Evolutionary conservation across 2,113 vertebrate genomes (phyloP).

Genomic region (Petrocephalus zakoni): DNA sequence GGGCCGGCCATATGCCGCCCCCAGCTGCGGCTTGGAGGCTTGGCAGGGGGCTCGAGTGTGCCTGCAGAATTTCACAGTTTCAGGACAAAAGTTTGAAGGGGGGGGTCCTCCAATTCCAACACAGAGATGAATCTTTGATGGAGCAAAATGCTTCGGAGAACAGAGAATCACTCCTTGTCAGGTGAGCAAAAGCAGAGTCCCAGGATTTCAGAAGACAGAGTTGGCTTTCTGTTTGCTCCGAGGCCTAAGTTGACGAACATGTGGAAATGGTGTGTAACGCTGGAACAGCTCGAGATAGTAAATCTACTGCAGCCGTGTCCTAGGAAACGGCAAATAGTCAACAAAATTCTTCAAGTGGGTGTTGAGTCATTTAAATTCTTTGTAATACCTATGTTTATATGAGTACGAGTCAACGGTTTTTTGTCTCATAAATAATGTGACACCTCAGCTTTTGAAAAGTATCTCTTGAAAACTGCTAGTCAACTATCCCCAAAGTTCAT

Average conservation of each 20-base stretch:
- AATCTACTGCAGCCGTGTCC: background rate
- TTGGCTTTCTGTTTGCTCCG: background rate
- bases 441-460: too few species aligned
- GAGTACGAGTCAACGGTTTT: background rate
- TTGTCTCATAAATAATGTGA: background rate
- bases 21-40: background rate
- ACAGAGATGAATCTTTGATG: background rate
- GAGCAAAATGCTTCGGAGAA: background rate
- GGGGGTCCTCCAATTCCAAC: background rate
- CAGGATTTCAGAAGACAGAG: background rate
- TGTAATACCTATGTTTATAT: background rate
- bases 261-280: background rate
- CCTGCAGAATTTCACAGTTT: slow-evolving; percentile 17
- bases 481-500: background rate
- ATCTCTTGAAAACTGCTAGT: background rate
- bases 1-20: background rate
- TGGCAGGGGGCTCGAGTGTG: background rate
- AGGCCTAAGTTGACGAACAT: background rate
- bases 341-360: slow-evolving; percentile 1
- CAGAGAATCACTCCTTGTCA: background rate
- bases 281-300: background rate
- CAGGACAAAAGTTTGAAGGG: background rate
- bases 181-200: background rate
- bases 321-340: background rate
- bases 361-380: background rate